These are phyloP conservation scores for Calliopsis andreniformis DNA, from an alignment of 1,140 invertebrate species.

Conservation along the genomic window DNA sequence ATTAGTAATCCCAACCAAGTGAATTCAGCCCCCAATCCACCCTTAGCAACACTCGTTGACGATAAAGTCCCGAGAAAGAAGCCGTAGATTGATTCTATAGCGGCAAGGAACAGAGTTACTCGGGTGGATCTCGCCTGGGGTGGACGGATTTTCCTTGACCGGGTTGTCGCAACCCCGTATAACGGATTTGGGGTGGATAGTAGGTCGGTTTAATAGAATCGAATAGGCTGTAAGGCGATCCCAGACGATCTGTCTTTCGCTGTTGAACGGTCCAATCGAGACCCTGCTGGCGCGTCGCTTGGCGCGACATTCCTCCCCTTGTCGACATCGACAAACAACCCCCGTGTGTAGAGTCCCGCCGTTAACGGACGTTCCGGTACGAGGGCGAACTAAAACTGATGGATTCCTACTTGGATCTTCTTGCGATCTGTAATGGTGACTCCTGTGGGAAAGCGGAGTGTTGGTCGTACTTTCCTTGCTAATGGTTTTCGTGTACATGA, in stretches of 20 bases:
- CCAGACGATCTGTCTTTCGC: conserved; percentile 72
- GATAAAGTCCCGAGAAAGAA: conserved; percentile 10
- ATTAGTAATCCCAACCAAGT: conserved; percentile 32
- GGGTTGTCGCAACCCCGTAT: neutral
- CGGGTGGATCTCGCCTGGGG: neutral
- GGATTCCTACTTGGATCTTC: conserved; percentile 52
- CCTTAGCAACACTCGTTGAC: neutral
- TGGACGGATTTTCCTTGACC: neutral
- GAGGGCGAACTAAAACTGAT: conserved; percentile 53
- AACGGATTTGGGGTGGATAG: neutral
- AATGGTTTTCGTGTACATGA: neutral
- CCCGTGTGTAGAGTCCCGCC: conserved; percentile 12
- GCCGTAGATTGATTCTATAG: neutral
- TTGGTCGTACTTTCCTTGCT: neutral
- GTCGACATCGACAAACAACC: conserved; percentile 50
- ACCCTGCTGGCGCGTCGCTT: conserved; percentile 52
- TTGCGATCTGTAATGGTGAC: conserved; percentile 34
- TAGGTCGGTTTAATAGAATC: conserved; percentile 73
- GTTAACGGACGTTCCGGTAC: conserved; percentile 48
- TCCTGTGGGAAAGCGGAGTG: neutral
- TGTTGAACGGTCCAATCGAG: conserved; percentile 69
- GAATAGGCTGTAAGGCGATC: conserved; percentile 74
- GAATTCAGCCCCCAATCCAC: neutral
- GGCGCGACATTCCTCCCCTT: conserved; percentile 45
- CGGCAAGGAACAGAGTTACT: neutral